These are phyloP conservation scores for Parthenolecanium corni DNA, from an alignment of 2,888 invertebrate genomes.

Conservation along the genomic window DNA sequence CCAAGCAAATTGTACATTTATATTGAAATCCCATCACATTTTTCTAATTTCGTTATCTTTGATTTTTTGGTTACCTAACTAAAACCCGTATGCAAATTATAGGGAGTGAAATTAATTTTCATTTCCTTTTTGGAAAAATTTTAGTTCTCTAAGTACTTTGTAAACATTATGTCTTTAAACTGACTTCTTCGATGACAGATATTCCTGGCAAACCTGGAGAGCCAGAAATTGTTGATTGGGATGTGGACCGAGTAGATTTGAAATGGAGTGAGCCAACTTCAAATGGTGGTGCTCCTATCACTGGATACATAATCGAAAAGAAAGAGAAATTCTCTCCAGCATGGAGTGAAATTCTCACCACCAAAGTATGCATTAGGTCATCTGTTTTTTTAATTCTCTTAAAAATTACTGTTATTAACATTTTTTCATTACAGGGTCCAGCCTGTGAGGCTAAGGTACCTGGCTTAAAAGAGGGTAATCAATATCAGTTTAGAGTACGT, in stretches of 20 bases:
- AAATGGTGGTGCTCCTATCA: slow-evolving; percentile 67
- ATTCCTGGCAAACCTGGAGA: slow-evolving; percentile 75
- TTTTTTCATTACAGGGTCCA: slow-evolving; percentile 47
- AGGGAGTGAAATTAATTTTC: no score
- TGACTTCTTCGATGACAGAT: slow-evolving; percentile 47
- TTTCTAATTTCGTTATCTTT: no score
- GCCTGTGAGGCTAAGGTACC: slow-evolving; percentile 71
- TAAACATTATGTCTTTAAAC: no score
- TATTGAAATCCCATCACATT: no score
- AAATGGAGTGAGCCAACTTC: slow-evolving; percentile 70
- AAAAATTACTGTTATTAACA: background rate
- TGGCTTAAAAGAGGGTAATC: slow-evolving; percentile 76
- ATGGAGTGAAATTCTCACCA: slow-evolving; percentile 71
- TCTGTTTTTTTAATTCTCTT: background rate
- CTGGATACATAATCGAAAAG: slow-evolving; percentile 79
- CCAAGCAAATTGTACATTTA: no score
- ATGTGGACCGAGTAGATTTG: slow-evolving; percentile 74
- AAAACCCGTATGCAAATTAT: no score
- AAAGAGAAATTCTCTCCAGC: slow-evolving; percentile 63
- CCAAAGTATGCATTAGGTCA: slow-evolving; percentile 47
- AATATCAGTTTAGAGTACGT: slow-evolving; percentile 88
- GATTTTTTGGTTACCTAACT: no score
- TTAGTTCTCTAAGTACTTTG: no score
- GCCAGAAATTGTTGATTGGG: slow-evolving; percentile 79
- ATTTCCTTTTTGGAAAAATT: no score